Evolutionary conservation across 2,888 invertebrate genomes (phyloP).

Genomic region (Tillus elongatus): DNA sequence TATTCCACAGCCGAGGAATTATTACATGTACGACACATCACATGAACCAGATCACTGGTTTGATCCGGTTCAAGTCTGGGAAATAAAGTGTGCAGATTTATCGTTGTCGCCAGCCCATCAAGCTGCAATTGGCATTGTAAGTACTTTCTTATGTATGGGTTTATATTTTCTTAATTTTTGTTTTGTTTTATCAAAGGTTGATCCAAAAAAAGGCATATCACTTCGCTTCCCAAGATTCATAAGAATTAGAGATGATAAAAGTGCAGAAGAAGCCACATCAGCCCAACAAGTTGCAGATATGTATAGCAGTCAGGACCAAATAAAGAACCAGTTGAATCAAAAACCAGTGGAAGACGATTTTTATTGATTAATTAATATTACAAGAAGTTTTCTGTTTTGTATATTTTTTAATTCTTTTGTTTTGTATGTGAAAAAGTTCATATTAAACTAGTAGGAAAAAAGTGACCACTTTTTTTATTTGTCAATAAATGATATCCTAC

Average conservation of each 20-base stretch:
- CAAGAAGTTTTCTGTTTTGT: too few species aligned
- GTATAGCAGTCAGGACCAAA: constrained; percentile 89
- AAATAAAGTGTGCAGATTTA: constrained; percentile 74
- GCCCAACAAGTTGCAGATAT: constrained; percentile 81
- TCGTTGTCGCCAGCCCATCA: constrained; percentile 90
- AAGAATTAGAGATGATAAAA: constrained; percentile 84
- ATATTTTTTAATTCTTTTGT: too few species aligned
- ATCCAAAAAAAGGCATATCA: constrained; percentile 87
- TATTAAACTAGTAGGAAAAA: too few species aligned
- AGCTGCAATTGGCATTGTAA: constrained; percentile 77
- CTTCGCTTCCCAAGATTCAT: constrained; percentile 91
- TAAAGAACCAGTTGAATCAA: constrained; percentile 56
- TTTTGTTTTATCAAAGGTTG: constrained; percentile 49
- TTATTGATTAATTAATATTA: constrained; percentile 40
- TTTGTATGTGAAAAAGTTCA: too few species aligned
- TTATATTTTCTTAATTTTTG: constrained; percentile 11
- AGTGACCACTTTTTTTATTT: too few species aligned
- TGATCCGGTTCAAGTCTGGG: constrained; percentile 74
- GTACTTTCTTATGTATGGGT: constrained; percentile 27
- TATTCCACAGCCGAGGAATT: constrained; percentile 66
- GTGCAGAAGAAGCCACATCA: constrained; percentile 83
- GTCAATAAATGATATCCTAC: too few species aligned
- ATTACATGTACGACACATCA: constrained; percentile 66
- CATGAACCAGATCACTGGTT: constrained; percentile 86
- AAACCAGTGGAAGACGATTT: constrained; percentile 51